phyloP scores from a whole-genome alignment of 2,797 vertebrate genomes.

The Urocyon cinereoargenteus region DNA sequence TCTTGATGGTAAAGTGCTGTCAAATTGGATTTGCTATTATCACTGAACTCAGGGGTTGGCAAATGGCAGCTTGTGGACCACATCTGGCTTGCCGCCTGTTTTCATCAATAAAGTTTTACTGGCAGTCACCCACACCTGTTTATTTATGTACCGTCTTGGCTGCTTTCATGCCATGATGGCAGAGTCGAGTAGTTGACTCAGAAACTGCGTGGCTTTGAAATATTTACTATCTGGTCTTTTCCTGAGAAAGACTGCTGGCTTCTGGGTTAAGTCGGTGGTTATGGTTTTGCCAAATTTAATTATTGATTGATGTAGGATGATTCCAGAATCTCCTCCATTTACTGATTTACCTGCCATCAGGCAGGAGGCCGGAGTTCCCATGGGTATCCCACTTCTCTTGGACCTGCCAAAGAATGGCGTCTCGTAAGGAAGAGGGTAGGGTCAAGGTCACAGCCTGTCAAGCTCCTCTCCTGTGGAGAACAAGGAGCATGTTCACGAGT shows the following conservation, averaged over 20 bases:
- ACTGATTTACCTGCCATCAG: neutral
- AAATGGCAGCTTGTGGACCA: no score
- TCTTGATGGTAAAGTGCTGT: neutral
- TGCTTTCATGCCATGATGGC: accelerated
- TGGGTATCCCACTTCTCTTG: neutral
- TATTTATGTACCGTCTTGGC: accelerated
- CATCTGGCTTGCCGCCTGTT: neutral
- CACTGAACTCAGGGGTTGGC: neutral
- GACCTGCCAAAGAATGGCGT: neutral
- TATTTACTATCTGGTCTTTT: neutral
- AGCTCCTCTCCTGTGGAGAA: neutral
- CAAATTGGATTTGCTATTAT: neutral
- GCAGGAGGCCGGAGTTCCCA: neutral
- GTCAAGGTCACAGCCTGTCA: neutral
- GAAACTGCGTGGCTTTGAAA: neutral
- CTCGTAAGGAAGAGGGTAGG: accelerated
- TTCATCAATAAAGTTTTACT: neutral
- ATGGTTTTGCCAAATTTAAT: neutral
- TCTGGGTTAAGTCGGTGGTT: neutral
- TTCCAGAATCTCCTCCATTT: neutral
- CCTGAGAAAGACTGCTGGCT: neutral
- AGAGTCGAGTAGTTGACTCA: neutral
- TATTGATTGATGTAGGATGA: neutral
- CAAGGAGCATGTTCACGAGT: accelerated
- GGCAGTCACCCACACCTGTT: accelerated